Percentiles rank a stretch among this genome's conserved stretches.
phyloP scores from a whole-genome alignment of 2,888 invertebrate species.

The Tetrapedia diversipes region DNA sequence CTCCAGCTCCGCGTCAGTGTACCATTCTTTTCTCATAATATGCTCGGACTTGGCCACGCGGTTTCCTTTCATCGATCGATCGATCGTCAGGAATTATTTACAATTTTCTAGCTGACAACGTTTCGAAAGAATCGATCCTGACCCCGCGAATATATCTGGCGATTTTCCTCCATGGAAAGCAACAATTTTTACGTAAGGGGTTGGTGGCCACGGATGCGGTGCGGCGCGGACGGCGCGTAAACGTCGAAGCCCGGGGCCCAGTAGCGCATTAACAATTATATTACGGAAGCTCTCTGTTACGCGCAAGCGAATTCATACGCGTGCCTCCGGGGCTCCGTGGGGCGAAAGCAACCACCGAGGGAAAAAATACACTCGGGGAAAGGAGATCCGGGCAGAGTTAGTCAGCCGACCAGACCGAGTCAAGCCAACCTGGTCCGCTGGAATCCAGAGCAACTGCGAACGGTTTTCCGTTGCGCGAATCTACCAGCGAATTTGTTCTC shows the following conservation, averaged over 20 bases:
- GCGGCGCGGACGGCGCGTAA: constrained; percentile 75
- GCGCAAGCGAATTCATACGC: constrained; percentile 80
- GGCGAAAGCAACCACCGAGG: constrained; percentile 39
- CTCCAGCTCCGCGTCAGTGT: neutral
- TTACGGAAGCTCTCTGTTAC: constrained; percentile 80
- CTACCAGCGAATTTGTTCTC: neutral
- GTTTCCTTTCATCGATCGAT: no score
- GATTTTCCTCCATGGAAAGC: no score
- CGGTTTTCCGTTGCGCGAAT: neutral
- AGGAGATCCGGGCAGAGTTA: constrained; percentile 1
- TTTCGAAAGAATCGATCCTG: neutral
- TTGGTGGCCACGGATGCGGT: constrained; percentile 53
- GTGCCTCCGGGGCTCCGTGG: constrained; percentile 65
- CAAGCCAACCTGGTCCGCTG: neutral
- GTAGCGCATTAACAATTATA: constrained; percentile 82
- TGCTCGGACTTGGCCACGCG: no score
- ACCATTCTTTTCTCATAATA: neutral
- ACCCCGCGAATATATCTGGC: neutral
- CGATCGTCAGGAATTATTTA: no score
- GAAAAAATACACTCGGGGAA: constrained; percentile 38
- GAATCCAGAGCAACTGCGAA: neutral
- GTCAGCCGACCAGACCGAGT: neutral
- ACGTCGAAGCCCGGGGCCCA: constrained; percentile 76
- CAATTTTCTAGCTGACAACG: no score
- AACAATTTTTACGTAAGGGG: constrained; percentile 80